Percentiles rank a stretch among this genome's conserved stretches.
Evolutionary conservation across 2,113 vertebrate species (phyloP).

Genomic region (Anguilla japonica): DNA sequence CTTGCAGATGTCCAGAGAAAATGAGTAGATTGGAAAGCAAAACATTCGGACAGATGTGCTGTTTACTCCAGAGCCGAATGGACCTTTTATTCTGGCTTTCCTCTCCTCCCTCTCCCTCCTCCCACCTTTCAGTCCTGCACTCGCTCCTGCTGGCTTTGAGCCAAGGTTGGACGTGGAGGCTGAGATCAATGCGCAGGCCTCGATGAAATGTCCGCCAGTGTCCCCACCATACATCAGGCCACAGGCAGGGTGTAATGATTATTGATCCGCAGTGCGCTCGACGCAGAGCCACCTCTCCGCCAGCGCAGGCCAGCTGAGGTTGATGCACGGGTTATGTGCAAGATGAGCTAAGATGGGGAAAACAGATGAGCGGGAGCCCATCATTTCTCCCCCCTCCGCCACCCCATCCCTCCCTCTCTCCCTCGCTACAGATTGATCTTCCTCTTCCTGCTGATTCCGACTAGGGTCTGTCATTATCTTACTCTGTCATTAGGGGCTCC

Average conservation of each 20-base stretch:
- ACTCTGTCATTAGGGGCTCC: conserved; percentile 99
- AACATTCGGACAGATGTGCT: conserved; percentile 79
- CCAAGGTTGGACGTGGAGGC: conserved; percentile 84
- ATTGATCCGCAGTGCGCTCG: conserved; percentile 98
- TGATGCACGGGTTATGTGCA: not conserved
- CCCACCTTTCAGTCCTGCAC: conserved; percentile 85
- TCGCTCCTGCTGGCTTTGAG: conserved; percentile 83
- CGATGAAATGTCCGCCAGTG: conserved; percentile 93
- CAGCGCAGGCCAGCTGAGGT: conserved; percentile 94
- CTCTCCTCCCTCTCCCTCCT: not conserved
- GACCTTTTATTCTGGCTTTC: conserved; percentile 9
- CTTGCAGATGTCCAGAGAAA: conserved; percentile 80
- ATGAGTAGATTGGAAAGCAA: conserved; percentile 79
- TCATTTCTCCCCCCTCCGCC: conserved; percentile 32
- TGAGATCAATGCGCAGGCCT: conserved; percentile 91
- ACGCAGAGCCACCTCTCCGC: conserved; percentile 85
- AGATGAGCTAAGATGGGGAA: conserved; percentile 95
- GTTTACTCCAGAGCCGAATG: conserved; percentile 81
- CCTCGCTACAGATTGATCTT: conserved; percentile 98
- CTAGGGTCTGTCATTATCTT: conserved; percentile 99
- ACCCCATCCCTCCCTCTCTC: conserved; percentile 81
- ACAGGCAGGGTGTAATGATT: conserved; percentile 99
- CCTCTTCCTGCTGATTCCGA: conserved; percentile 99
- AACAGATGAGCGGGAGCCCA: conserved; percentile 71
- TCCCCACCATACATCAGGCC: conserved; percentile 94